phyloP scores from a whole-genome alignment of 2,113 vertebrate species.

The Miniopterus natalensis region DNA sequence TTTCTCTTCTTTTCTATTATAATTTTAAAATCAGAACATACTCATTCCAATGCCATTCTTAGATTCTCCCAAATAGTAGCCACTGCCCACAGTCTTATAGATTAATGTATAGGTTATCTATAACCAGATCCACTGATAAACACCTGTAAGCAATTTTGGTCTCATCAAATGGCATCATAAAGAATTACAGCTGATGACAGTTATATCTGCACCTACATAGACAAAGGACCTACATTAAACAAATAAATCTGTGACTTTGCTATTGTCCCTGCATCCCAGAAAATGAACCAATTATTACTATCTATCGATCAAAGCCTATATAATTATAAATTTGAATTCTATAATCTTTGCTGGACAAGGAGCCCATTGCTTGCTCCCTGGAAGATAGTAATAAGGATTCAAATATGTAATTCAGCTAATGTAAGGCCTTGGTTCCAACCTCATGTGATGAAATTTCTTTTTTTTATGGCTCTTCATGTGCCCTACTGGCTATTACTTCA shows the following conservation, averaged over 20 bases:
- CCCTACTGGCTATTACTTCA: neutral
- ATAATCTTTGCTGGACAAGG: slow-evolving; percentile 21
- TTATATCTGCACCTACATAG: neutral
- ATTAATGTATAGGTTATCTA: neutral
- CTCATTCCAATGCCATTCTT: neutral
- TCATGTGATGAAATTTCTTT: neutral
- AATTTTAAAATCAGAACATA: neutral
- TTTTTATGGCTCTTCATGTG: neutral
- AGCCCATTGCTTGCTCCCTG: neutral
- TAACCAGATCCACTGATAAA: neutral
- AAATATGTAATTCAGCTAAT: neutral
- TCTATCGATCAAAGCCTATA: neutral
- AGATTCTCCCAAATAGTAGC: neutral
- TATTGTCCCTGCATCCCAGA: neutral
- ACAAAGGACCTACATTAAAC: slow-evolving; percentile 22
- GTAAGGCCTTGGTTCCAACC: neutral
- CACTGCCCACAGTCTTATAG: neutral
- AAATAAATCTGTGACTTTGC: slow-evolving; percentile 9
- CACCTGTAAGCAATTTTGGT: neutral
- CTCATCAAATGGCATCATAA: neutral
- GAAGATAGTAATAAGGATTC: neutral
- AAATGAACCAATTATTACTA: neutral
- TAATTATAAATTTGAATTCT: slow-evolving; percentile 35
- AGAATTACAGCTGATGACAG: neutral
- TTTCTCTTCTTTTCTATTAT: neutral